These are phyloP conservation scores for Acanthurus lineatus DNA, from an alignment of 2,797 vertebrate genomes.

Conservation along the genomic window DNA sequence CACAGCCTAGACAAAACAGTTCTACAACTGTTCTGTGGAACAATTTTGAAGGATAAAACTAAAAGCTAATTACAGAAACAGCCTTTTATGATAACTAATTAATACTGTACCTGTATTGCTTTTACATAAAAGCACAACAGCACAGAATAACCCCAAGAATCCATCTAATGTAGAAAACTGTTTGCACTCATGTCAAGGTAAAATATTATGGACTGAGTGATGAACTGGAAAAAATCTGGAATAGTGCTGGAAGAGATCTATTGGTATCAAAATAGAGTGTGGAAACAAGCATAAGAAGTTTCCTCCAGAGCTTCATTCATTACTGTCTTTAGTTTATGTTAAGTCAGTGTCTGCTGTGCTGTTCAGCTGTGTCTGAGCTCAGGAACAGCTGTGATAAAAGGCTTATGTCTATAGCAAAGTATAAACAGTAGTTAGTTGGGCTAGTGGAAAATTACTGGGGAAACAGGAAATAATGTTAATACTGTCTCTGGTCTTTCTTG, in stretches of 20 bases:
- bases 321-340: neutral
- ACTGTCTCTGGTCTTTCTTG: neutral
- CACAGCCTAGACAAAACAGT: too few relatives aligned
- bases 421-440: constrained; percentile 38
- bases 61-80: neutral
- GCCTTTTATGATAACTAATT: neutral
- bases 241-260: neutral
- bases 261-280: neutral
- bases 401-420: neutral
- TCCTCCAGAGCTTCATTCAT: neutral
- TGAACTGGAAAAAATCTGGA: neutral
- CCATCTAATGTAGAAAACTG: neutral
- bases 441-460: constrained; percentile 27
- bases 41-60: neutral
- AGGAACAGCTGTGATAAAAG: neutral
- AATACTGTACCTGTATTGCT: neutral
- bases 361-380: constrained; percentile 26
- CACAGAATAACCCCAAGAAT: neutral
- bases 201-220: neutral
- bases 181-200: too few relatives aligned
- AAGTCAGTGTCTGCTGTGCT: neutral
- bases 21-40: neutral
- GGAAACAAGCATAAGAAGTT: neutral
- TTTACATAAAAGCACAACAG: neutral
- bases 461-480: constrained; percentile 12